Percentiles rank a stretch among this genome's conserved stretches.
phyloP scores from a whole-genome alignment of 2,797 vertebrate species.

The Xerus rutilus region DNA sequence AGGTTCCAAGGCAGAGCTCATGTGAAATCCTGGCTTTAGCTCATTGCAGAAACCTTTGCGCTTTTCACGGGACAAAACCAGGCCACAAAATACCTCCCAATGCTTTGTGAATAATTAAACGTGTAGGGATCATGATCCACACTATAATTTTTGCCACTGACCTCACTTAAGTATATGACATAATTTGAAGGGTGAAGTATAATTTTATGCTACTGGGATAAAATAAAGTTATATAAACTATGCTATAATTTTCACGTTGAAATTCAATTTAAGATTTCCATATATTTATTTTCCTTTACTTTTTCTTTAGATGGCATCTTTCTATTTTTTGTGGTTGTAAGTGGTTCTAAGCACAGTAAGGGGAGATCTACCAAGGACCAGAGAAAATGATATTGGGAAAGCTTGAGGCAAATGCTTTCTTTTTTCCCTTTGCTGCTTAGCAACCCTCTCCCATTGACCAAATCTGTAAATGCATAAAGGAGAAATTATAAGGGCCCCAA shows the following conservation, averaged over 20 bases:
- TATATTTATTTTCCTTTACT: conserved; percentile 37
- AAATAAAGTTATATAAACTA: conserved; percentile 48
- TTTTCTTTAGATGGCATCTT: not conserved
- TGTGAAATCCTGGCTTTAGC: conserved; percentile 12
- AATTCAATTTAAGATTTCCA: conserved; percentile 59
- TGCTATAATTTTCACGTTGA: conserved; percentile 55
- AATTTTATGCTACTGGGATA: conserved; percentile 21
- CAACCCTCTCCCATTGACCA: not conserved
- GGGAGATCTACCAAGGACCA: conserved; percentile 40
- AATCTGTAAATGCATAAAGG: conserved; percentile 35
- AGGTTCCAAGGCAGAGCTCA: not conserved
- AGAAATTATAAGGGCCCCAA: not conserved
- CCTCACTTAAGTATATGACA: conserved; percentile 32
- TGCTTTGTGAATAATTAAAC: conserved; percentile 69
- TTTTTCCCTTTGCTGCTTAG: not conserved
- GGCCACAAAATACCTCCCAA: not conserved
- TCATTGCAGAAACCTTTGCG: conserved; percentile 59
- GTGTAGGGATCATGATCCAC: not conserved
- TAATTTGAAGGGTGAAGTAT: conserved; percentile 52
- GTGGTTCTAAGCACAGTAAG: not conserved
- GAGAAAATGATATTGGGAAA: conserved; percentile 19
- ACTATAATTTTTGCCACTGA: conserved; percentile 36
- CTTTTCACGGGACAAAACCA: conserved; percentile 42
- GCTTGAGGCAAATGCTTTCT: not conserved
- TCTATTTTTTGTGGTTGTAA: conserved; percentile 70